A percentile compares a stretch with the other conserved stretches of the same genome.
Evolutionary conservation across 2,888 invertebrate genomes (phyloP).

Genomic region (Caenorhabditis sinica): DNA sequence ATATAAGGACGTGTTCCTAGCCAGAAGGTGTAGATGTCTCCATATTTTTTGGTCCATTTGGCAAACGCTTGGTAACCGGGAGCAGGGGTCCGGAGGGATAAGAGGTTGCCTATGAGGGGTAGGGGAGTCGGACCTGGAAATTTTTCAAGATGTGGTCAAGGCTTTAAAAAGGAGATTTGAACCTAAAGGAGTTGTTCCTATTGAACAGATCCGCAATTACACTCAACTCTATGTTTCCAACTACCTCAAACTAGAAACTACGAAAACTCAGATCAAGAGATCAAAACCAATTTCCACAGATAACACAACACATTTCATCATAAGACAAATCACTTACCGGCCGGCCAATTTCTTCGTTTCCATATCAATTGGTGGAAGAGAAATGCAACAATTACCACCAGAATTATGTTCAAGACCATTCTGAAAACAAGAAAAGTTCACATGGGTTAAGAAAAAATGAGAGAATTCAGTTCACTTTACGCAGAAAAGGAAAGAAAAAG

Average conservation of each 20-base stretch:
- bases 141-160: no score
- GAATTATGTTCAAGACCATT: slow-evolving; percentile 51
- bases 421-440: neutral
- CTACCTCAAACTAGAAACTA: slow-evolving; percentile 8
- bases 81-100: slow-evolving; percentile 38
- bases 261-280: slow-evolving; percentile 10
- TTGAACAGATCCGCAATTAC: no score
- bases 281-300: neutral
- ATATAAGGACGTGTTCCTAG: slow-evolving; percentile 63
- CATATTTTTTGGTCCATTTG: slow-evolving; percentile 58
- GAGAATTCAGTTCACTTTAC: neutral
- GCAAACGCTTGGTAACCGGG: slow-evolving; percentile 65
- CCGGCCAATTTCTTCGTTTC: slow-evolving; percentile 67
- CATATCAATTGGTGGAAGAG: slow-evolving; percentile 66
- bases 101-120: slow-evolving; percentile 64
- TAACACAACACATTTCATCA: slow-evolving; percentile 20
- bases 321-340: slow-evolving; percentile 53
- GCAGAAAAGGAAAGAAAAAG: slow-evolving; percentile 3
- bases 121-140: slow-evolving; percentile 67
- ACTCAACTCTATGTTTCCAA: neutral
- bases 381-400: slow-evolving; percentile 41
- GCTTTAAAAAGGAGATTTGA: no score
- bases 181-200: no score
- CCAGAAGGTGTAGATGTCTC: slow-evolving; percentile 68
- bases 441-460: slow-evolving; percentile 10